These are phyloP conservation scores for Dorcus parallelipipedus DNA, from an alignment of 2,888 invertebrate genomes.

Conservation along the genomic window DNA sequence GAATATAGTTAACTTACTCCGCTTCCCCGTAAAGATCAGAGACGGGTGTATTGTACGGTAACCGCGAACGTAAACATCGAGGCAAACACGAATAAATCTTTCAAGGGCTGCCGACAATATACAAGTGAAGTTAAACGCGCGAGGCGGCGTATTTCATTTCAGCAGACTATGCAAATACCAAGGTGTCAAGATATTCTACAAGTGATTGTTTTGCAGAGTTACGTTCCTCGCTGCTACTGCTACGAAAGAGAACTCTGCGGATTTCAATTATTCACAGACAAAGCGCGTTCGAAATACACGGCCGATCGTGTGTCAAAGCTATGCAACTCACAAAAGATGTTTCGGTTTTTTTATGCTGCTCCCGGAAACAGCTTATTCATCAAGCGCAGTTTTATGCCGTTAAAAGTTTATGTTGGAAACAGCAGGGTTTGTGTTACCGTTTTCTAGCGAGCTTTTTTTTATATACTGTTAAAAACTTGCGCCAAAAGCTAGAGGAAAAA, in stretches of 20 bases:
- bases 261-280: constrained; percentile 30
- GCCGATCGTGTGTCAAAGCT: constrained; percentile 22
- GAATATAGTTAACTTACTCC: too few species aligned
- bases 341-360: neutral
- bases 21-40: neutral
- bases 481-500: too few species aligned
- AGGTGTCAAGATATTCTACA: constrained; percentile 21
- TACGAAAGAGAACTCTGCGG: constrained; percentile 22
- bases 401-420: neutral
- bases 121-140: constrained; percentile 18
- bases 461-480: too few species aligned
- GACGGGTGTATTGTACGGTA: constrained; percentile 1
- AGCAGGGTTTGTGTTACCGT: neutral
- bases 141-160: constrained; percentile 21
- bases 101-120: constrained; percentile 16
- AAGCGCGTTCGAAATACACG: constrained; percentile 18
- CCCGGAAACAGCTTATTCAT: neutral
- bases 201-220: constrained; percentile 21
- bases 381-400: neutral
- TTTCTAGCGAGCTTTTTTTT: neutral
- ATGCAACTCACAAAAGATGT: constrained; percentile 5
- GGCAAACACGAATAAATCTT: constrained; percentile 22
- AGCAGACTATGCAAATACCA: constrained; percentile 19
- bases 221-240: constrained; percentile 23
- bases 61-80: constrained; percentile 17